These are phyloP conservation scores for Harpia harpyja DNA, from an alignment of 2,797 vertebrate species.

Conservation along the genomic window DNA sequence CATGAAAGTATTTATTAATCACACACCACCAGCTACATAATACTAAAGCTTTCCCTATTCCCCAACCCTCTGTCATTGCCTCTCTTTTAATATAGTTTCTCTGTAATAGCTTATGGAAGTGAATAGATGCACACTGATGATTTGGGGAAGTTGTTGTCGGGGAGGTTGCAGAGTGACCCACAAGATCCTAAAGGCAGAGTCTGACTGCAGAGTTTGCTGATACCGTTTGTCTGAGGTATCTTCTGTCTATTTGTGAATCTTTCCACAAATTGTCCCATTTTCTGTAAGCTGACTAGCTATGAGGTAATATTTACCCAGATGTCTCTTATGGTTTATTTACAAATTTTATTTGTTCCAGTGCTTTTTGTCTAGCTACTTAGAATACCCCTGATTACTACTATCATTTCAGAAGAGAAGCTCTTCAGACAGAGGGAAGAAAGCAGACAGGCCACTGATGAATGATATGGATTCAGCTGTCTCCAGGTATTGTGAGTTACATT, in stretches of 20 bases:
- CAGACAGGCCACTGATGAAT: background rate
- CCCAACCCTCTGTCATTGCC: background rate
- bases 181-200: background rate
- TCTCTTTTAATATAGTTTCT: background rate
- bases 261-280: background rate
- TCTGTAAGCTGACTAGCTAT: background rate
- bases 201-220: background rate
- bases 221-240: background rate
- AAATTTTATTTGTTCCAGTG: background rate
- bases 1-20: background rate
- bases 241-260: background rate
- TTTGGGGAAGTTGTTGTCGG: background rate
- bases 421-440: background rate
- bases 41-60: background rate
- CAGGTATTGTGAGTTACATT: background rate
- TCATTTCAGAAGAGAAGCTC: background rate
- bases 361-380: background rate
- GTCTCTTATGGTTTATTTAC: background rate
- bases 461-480: background rate
- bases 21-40: background rate
- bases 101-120: background rate
- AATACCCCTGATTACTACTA: background rate
- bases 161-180: background rate
- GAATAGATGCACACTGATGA: background rate
- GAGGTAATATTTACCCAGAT: background rate